Percentiles rank a stretch among this genome's conserved stretches.
Conservation (phyloP, 2,113 vertebrate genomes). For the Edolisoma coerulescens region DNA sequence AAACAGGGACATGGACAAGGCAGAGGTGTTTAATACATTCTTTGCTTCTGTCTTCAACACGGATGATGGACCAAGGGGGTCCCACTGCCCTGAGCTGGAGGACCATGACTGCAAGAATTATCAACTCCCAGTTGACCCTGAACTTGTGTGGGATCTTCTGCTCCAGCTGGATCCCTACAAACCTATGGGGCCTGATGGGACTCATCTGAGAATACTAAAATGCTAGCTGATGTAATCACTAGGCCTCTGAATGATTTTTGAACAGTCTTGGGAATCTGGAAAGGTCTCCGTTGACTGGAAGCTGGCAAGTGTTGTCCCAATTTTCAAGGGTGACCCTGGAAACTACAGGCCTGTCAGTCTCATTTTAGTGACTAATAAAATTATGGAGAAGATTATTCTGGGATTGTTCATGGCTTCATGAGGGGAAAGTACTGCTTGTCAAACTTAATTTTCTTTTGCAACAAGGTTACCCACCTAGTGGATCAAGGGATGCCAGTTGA, state of each 20-base stretch:
- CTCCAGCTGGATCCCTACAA: too few species aligned
- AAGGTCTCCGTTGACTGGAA: neutral
- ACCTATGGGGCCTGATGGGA: neutral
- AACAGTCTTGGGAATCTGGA: neutral
- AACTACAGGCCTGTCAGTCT: neutral
- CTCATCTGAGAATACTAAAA: neutral
- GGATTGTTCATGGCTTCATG: neutral
- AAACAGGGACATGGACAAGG: too few species aligned
- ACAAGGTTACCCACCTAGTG: neutral
- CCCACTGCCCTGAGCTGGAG: too few species aligned
- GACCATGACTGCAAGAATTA: too few species aligned
- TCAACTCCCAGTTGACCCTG: too few species aligned
- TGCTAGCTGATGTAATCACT: neutral
- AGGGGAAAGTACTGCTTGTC: neutral
- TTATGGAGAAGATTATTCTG: neutral
- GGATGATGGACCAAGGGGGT: too few species aligned
- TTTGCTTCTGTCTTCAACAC: too few species aligned
- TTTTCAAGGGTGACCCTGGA: neutral
- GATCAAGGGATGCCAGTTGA: neutral
- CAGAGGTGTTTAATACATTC: too few species aligned
- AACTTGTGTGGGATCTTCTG: too few species aligned
- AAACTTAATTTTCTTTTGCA: neutral
- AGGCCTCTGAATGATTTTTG: neutral
- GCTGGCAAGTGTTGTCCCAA: neutral
- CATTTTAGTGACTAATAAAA: neutral